These are phyloP conservation scores for Archocentrus centrarchus DNA, from an alignment of 2,113 vertebrate species.

Conservation along the genomic window DNA sequence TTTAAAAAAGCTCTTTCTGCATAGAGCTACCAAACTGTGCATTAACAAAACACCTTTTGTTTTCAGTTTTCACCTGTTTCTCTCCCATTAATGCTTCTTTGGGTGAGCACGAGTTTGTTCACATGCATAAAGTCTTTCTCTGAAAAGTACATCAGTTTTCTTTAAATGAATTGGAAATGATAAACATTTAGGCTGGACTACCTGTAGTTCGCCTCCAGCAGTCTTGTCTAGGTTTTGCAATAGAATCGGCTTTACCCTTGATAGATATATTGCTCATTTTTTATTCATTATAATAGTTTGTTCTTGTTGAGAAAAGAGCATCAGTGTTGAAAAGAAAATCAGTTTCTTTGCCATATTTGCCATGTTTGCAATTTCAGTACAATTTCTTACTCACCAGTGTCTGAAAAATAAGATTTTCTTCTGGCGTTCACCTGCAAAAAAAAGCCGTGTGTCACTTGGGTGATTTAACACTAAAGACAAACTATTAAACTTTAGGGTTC, in stretches of 20 bases:
- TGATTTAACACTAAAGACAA: neutral
- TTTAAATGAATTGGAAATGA: neutral
- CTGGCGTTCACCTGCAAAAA: neutral
- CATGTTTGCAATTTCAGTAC: slow-evolving; percentile 1
- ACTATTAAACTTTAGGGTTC: neutral
- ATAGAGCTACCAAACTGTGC: neutral
- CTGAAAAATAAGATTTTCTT: neutral
- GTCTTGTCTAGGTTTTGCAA: neutral
- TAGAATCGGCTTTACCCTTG: neutral
- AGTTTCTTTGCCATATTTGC: neutral
- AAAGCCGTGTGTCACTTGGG: neutral
- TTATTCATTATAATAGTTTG: slow-evolving; percentile 2
- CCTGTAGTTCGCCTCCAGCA: neutral
- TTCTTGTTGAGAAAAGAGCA: neutral
- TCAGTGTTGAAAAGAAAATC: neutral
- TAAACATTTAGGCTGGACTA: neutral
- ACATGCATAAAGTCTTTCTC: neutral
- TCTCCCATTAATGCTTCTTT: neutral
- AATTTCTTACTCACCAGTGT: neutral
- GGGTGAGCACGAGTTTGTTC: neutral
- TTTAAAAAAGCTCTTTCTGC: neutral
- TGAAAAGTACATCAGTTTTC: neutral
- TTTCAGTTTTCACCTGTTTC: too few species aligned
- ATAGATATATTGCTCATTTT: neutral
- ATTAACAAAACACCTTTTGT: neutral